phyloP scores from a whole-genome alignment of 2,888 invertebrate genomes.

The Perizoma flavofasciatum region DNA sequence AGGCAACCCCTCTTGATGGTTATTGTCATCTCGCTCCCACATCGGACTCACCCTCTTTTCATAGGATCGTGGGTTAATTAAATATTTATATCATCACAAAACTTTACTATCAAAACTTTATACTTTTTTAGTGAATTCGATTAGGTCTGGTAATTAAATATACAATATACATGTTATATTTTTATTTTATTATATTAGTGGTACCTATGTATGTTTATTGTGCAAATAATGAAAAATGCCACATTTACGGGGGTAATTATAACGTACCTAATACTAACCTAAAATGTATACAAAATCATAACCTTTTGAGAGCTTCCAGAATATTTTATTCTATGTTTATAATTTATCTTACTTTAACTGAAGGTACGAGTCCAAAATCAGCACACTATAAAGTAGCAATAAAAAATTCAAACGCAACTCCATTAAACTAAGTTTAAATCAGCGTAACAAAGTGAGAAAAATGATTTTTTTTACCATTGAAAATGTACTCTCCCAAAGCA shows the following conservation, averaged over 20 bases:
- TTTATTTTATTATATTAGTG: background rate
- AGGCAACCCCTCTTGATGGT: slow-evolving; percentile 73
- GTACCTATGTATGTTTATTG: background rate
- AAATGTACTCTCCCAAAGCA: no score
- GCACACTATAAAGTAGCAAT: no score
- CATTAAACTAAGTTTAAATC: no score
- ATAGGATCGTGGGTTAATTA: slow-evolving; percentile 77
- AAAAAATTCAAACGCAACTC: no score
- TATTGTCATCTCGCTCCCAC: slow-evolving; percentile 67
- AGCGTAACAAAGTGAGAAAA: no score
- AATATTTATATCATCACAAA: slow-evolving; percentile 76
- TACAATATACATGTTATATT: background rate
- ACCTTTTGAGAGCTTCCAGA: no score
- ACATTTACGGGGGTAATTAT: background rate
- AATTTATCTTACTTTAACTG: no score
- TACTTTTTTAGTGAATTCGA: slow-evolving; percentile 26
- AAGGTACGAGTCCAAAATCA: no score
- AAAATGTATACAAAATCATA: no score
- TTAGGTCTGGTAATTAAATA: background rate
- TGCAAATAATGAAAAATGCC: background rate
- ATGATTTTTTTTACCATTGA: no score
- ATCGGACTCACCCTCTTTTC: slow-evolving; percentile 62
- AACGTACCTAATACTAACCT: no score
- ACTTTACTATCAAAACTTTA: slow-evolving; percentile 42
- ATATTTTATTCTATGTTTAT: no score